Evolutionary conservation across 1,140 invertebrate species (phyloP).

Genomic region (Habropoda laboriosa): DNA sequence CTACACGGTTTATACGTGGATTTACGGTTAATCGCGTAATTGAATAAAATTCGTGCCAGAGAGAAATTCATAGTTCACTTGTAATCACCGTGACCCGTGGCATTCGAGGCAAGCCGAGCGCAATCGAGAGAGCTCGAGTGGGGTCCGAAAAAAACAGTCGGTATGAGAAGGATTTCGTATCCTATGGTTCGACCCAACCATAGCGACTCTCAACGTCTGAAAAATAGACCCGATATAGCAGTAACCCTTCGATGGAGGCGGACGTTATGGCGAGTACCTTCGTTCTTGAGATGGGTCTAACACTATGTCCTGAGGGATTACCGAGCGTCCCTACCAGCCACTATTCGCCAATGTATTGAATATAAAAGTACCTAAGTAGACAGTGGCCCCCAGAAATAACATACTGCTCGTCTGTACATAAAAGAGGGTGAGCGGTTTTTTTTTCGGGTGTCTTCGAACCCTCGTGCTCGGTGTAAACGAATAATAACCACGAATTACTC

Average conservation of each 20-base stretch:
- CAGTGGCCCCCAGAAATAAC: conserved; percentile 76
- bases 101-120: conserved; percentile 36
- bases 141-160: conserved; percentile 7
- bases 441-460: conserved; percentile 57
- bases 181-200: conserved; percentile 13
- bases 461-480: conserved; percentile 68
- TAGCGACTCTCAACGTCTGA: conserved; percentile 58
- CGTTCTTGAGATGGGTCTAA: conserved; percentile 65
- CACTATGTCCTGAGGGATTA: conserved; percentile 74
- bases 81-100: conserved; percentile 26
- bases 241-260: conserved; percentile 74
- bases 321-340: conserved; percentile 66
- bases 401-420: conserved; percentile 55
- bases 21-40: conserved; percentile 41
- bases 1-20: conserved; percentile 6
- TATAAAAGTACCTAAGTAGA: conserved; percentile 80
- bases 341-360: conserved; percentile 78
- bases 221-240: conserved; percentile 71
- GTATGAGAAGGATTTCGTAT: conserved; percentile 39
- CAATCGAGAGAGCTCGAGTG: conserved; percentile 28
- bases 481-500: conserved; percentile 79
- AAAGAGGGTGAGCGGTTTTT: conserved; percentile 32
- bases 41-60: conserved; percentile 23
- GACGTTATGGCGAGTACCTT: conserved; percentile 61
- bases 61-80: conserved; percentile 31